Percentiles rank a stretch among this genome's conserved stretches.
These are phyloP conservation scores for Digitonthophagus gazella DNA, from an alignment of 2,888 invertebrate genomes.

Conservation along the genomic window DNA sequence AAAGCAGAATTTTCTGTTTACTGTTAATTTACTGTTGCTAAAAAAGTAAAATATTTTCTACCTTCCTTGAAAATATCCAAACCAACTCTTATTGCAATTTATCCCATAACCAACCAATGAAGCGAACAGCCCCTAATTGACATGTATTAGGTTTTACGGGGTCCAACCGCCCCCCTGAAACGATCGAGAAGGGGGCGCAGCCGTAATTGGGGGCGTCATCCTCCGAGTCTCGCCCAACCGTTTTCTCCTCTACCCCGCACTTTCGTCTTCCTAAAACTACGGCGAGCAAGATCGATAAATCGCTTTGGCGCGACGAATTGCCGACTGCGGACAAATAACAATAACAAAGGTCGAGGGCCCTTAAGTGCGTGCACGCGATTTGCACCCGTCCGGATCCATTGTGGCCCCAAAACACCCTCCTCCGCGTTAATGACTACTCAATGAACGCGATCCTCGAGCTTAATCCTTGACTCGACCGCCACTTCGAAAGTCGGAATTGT, in stretches of 20 bases:
- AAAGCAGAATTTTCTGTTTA: too few relatives aligned
- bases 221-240: not conserved
- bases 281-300: not conserved
- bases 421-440: not conserved
- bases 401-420: not conserved
- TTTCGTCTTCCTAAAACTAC: not conserved
- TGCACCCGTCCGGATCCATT: not conserved
- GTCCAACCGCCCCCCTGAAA: not conserved
- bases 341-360: not conserved
- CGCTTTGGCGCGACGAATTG: not conserved
- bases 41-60: too few relatives aligned
- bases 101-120: too few relatives aligned
- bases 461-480: too few relatives aligned
- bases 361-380: not conserved
- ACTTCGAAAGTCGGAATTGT: too few relatives aligned
- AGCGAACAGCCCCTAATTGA: too few relatives aligned
- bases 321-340: not conserved
- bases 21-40: too few relatives aligned
- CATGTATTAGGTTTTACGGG: not conserved
- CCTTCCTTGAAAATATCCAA: too few relatives aligned
- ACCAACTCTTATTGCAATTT: too few relatives aligned
- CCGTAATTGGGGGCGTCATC: not conserved
- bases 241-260: not conserved
- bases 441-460: not conserved
- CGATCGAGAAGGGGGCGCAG: not conserved